Evolutionary conservation across 1,140 invertebrate species (phyloP).

Genomic region (Drosophila malerkotliana): DNA sequence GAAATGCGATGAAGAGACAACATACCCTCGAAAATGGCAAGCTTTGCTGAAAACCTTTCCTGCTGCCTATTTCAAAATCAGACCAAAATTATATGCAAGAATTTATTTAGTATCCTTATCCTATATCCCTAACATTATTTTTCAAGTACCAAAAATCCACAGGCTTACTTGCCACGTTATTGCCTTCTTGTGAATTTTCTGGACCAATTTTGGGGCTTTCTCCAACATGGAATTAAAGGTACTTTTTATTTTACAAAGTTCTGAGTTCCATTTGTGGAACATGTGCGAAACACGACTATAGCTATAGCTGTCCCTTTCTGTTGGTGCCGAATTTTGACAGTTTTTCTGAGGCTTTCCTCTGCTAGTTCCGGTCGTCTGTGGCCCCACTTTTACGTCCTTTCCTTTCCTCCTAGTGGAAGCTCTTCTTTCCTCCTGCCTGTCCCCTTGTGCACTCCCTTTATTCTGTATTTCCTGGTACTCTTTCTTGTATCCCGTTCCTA

Average conservation of each 20-base stretch:
- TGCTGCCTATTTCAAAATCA: constrained; percentile 12
- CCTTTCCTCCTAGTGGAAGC: too few species aligned
- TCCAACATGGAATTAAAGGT: too few species aligned
- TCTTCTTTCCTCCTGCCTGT: not conserved
- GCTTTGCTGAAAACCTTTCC: constrained; percentile 39
- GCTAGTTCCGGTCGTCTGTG: too few species aligned
- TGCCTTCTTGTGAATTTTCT: too few species aligned
- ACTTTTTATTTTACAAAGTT: not conserved
- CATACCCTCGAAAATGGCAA: constrained; percentile 34
- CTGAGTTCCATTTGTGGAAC: not conserved
- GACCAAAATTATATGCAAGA: constrained; percentile 9
- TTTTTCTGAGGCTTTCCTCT: not conserved
- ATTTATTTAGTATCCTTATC: constrained; percentile 3
- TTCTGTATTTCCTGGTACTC: not conserved
- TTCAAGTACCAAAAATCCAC: too few species aligned
- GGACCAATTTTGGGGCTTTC: too few species aligned
- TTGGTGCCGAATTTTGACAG: not conserved
- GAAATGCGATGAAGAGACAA: constrained; percentile 23
- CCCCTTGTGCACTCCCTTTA: not conserved
- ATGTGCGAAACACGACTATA: not conserved
- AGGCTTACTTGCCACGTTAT: too few species aligned
- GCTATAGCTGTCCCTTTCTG: not conserved
- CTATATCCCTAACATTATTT: too few species aligned
- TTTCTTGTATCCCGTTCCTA: not conserved
- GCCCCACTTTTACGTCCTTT: too few species aligned